Conservation (phyloP, 53 echinoderm and acorn worm species). For the Arbacia lixula region DNA sequence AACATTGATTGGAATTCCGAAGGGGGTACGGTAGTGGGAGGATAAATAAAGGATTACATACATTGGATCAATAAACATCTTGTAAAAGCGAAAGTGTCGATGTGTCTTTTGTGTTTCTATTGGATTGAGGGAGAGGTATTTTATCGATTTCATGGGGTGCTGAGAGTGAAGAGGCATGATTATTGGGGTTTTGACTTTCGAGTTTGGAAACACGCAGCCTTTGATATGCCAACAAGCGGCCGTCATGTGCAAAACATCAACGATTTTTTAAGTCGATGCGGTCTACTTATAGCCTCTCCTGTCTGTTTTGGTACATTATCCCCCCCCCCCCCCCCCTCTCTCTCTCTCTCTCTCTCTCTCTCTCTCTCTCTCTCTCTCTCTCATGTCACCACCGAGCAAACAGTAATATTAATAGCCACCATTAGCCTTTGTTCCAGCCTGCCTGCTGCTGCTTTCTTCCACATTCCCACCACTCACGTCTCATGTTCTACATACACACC, state of each 20-base stretch:
- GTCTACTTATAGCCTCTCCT: background rate
- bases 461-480: no score
- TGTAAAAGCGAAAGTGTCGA: no score
- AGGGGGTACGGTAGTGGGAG: no score
- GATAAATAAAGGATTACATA: no score
- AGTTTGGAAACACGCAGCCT: conserved; percentile 36
- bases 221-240: background rate
- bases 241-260: background rate
- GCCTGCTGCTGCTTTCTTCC: no score
- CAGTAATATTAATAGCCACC: no score
- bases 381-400: background rate
- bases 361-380: background rate
- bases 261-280: background rate
- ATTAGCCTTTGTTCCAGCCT: no score
- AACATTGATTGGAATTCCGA: no score
- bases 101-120: no score
- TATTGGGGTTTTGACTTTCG: conserved; percentile 8
- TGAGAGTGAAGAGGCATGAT: background rate
- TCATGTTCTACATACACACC: no score
- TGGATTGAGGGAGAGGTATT: no score
- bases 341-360: background rate
- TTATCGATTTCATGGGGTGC: background rate
- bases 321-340: background rate
- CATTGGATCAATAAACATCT: no score
- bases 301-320: background rate